Base-by-base conservation (phyloP, 2,113 vertebrate species). In the Synchiropus splendidus region DNA sequence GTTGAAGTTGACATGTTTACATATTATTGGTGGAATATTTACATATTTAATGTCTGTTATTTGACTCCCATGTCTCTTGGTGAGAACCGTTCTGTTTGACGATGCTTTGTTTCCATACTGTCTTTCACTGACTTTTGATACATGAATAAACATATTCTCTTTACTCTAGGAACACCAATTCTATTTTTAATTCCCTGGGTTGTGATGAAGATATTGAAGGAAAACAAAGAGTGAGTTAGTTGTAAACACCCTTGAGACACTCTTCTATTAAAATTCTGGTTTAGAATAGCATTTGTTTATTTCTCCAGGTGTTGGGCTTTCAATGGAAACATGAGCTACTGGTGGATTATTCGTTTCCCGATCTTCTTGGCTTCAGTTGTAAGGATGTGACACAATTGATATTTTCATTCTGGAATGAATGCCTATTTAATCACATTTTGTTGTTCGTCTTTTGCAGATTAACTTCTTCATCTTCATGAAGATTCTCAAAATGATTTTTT, bases 401-500 rank as follows among this genome's bases (percentile, higher is more conserved):
- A 27, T 27, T 27, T n/a, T n/a, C n/a, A n/a, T n/a, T n/a, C n/a
- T n/a, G n/a, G n/a, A n/a, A n/a, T n/a, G n/a, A n/a, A n/a, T n/a
- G n/a, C n/a, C 35, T 13, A 36, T 14, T 36, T 14, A 13, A 14
- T 36, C n/a, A 5, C 4, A 27, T 27, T 14, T 18, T 12, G 16
- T 33, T 34, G 10, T 6, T 31, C 42, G 17, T 52, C 45, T 42
- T 48, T 10, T 42, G 36, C 81, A 94, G 92, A 85, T 94, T 78
- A 92, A 95, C 58, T 88, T 90, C 64, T 48, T 88, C 67, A 89
- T 95, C 74, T 93, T 95, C 58, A 61, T 88, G 51, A 88, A 83
- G 45, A 85, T 92, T 42, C 63, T 90, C 44, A 87, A 85, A 53
- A 82, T 90, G 42, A 88, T 90, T 61, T 64, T 89, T 48, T 88